Evolutionary conservation across 1,140 invertebrate genomes (phyloP), one percentile per base, ranked within the genome.

Genomic region (Battus philenor): DNA sequence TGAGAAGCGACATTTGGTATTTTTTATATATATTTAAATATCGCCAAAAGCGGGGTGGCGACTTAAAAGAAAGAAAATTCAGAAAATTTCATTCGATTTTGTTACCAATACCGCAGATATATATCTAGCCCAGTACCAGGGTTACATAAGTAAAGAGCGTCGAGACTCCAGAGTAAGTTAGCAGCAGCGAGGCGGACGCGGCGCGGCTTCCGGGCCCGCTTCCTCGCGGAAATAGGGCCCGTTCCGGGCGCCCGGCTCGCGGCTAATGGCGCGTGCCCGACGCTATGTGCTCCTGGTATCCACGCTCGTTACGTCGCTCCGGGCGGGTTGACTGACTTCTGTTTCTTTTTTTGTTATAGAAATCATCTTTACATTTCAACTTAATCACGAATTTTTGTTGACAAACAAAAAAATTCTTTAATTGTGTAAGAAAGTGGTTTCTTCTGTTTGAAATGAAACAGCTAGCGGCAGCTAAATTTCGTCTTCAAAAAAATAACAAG

Each of bases 171-270:
- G 50, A 50, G 54, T 30, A 44, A 49, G 44, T 53, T 48, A 44
- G 47, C 18, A 20, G 2, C 18, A 9, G 32, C 44, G 41, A 44
- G 56, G 67, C 72, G 68, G 68, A 64, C 62, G 54, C 54, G 66
- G 67, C 58, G 64, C 46, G 60, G 70, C 72, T 73, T 79, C 72
- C 75, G 65, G 66, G 47, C 44, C 54, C 61, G 68, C 65, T 82
- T 82, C 75, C 73, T 70, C 58, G 59, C 67, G 78, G 78, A 82
- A 82, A 82, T 82, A 75, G 77, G 72, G 71, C 73, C 71, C 74
- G 72, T 77, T 77, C 75, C 77, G 70, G 58, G 47, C 55, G 52
- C 48, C 32, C 50, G n/a, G 50, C 59, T 50, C 47, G 49, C 48
- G 58, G 59, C 72, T 81, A 81, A 81, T 79, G 77, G 73, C 68